Conservation (phyloP, 1,140 invertebrate genomes). For the Sycophaga agraensis region DNA sequence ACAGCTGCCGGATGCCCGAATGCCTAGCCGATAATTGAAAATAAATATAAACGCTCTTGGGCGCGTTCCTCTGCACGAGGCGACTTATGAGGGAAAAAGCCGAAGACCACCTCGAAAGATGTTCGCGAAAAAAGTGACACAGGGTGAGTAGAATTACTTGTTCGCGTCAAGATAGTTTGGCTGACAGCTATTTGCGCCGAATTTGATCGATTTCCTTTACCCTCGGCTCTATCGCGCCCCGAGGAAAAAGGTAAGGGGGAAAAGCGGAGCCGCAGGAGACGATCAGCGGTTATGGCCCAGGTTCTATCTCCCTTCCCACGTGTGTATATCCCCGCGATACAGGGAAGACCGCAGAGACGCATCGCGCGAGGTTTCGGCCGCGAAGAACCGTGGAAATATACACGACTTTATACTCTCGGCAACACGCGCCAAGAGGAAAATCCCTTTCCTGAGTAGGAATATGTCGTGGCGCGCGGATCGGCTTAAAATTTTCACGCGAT, state of each 20-base stretch:
- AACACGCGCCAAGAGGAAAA: constrained; percentile 22
- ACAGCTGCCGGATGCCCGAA: no score
- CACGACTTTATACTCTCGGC: constrained; percentile 56
- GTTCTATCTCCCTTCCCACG: background rate
- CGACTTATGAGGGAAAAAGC: no score
- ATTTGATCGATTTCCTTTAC: constrained; percentile 52
- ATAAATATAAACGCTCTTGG: background rate
- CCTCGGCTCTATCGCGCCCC: background rate
- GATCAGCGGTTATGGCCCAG: constrained; percentile 9
- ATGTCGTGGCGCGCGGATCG: no score
- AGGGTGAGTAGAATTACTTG: constrained; percentile 54
- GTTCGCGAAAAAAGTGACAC: background rate
- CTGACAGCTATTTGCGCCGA: constrained; percentile 46
- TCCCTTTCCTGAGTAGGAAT: no score
- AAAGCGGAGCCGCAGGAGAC: constrained; percentile 6
- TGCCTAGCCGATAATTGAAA: constrained; percentile 3
- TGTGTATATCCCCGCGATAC: background rate
- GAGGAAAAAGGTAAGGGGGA: background rate
- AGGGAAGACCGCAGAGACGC: constrained; percentile 5
- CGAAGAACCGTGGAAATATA: constrained; percentile 45
- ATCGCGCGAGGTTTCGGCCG: constrained; percentile 5
- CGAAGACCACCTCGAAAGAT: no score
- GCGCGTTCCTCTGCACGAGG: background rate
- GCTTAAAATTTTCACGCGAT: no score
- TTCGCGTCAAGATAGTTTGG: constrained; percentile 40